These are phyloP conservation scores for Therioaphis trifolii DNA, from an alignment of 2,888 invertebrate species.

Conservation along the genomic window DNA sequence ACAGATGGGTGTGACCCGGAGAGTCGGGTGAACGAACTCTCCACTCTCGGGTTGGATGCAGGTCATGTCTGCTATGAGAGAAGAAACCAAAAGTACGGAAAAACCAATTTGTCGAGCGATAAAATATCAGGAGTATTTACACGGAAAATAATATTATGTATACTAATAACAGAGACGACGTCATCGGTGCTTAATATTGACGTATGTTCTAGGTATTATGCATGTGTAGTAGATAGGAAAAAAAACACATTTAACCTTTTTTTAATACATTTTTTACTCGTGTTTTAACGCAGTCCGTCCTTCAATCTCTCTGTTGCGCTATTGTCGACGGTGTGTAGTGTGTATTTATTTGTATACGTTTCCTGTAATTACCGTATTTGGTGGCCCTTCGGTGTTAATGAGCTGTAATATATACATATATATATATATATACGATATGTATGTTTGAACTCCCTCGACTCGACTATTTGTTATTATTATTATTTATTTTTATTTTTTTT, in stretches of 20 bases:
- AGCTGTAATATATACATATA: not conserved
- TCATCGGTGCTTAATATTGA: not conserved
- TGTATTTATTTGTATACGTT: not conserved
- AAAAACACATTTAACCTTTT: not conserved
- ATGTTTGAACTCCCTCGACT: not conserved
- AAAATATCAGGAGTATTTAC: not conserved
- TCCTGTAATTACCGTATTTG: constrained; percentile 55
- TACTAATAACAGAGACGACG: not conserved
- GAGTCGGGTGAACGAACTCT: constrained; percentile 52
- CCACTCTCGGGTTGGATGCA: constrained; percentile 46
- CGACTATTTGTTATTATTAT: not conserved
- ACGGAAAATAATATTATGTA: not conserved
- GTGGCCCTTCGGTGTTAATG: constrained; percentile 31
- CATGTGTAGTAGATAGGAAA: not conserved
- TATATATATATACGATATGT: not conserved
- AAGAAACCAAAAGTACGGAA: constrained; percentile 59
- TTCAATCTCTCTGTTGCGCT: not conserved
- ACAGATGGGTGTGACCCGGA: constrained; percentile 59
- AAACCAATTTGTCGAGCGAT: not conserved
- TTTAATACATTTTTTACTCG: not conserved
- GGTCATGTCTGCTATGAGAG: constrained; percentile 45
- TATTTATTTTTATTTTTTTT: too few species aligned
- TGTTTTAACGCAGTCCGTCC: not conserved
- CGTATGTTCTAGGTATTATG: not conserved
- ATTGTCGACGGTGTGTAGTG: not conserved